Conservation (phyloP, 2,113 vertebrate species). For the Panthera tigris region DNA sequence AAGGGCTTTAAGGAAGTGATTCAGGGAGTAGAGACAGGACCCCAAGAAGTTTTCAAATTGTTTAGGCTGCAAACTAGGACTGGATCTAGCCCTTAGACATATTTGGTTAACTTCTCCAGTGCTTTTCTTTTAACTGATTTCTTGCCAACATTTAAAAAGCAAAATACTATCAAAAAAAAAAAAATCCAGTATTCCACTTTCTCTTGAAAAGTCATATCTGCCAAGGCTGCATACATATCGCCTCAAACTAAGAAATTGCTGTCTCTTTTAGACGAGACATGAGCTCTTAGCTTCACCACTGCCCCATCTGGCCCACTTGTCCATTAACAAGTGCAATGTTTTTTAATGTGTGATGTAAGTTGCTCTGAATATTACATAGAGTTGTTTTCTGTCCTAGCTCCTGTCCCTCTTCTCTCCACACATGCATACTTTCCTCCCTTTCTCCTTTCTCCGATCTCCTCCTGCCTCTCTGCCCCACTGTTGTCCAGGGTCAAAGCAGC, state of each 20-base stretch:
- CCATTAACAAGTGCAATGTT: not conserved
- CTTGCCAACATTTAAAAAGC: conserved; percentile 26
- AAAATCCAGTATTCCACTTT: not conserved
- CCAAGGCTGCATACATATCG: not conserved
- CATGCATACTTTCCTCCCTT: not conserved
- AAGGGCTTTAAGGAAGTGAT: not conserved
- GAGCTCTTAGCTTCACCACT: not conserved
- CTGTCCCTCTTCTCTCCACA: not conserved
- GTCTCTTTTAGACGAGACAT: not conserved
- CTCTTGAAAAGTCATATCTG: not conserved
- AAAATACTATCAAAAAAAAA: not conserved
- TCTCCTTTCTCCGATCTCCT: not conserved
- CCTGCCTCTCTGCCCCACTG: not conserved
- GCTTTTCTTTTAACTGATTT: not conserved
- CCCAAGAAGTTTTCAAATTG: not conserved
- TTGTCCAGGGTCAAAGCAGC: not conserved
- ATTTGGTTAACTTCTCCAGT: not conserved
- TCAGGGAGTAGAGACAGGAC: not conserved
- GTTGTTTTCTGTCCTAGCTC: not conserved
- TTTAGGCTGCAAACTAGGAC: not conserved
- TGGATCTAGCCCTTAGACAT: too few species aligned
- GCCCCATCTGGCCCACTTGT: not conserved
- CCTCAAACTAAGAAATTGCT: not conserved
- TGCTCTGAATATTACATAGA: not conserved
- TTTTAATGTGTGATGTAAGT: not conserved